phyloP scores from a whole-genome alignment of 2,888 invertebrate genomes.

The Slavum lentiscoides region DNA sequence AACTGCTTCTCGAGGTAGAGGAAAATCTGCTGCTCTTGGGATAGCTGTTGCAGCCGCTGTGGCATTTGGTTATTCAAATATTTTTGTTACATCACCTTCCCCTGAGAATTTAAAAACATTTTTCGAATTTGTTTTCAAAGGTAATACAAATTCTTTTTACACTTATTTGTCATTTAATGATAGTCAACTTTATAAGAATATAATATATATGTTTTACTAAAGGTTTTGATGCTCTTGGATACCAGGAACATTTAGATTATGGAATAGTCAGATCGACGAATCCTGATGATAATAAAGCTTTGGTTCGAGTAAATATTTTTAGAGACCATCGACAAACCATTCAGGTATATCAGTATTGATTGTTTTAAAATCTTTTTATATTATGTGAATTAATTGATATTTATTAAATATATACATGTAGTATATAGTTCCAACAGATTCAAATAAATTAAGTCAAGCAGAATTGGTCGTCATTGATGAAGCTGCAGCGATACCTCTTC shows the following conservation, averaged over 20 bases:
- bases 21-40: constrained; percentile 97
- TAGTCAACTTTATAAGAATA: not conserved
- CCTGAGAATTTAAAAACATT: constrained; percentile 97
- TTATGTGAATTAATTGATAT: not conserved
- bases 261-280: constrained; percentile 92
- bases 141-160: constrained; percentile 58
- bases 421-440: constrained; percentile 94
- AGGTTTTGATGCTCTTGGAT: constrained; percentile 87
- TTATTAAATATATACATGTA: constrained; percentile 60
- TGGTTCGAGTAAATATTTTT: constrained; percentile 88
- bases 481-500: constrained; percentile 96
- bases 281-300: constrained; percentile 94
- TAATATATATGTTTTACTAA: constrained; percentile 21
- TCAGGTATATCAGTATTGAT: constrained; percentile 65
- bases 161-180: not conserved
- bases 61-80: constrained; percentile 84
- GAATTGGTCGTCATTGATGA: constrained; percentile 97
- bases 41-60: constrained; percentile 86
- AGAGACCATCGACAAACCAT: constrained; percentile 90
- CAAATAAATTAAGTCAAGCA: constrained; percentile 84
- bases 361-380: not conserved
- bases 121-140: constrained; percentile 95
- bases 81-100: constrained; percentile 96
- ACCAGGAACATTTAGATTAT: constrained; percentile 95
- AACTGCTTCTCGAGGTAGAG: constrained; percentile 94